Percentiles rank a stretch among this genome's conserved stretches.
Evolutionary conservation across 2,797 vertebrate genomes (phyloP).

Genomic region (Tokudaia tokunoshimensis): DNA sequence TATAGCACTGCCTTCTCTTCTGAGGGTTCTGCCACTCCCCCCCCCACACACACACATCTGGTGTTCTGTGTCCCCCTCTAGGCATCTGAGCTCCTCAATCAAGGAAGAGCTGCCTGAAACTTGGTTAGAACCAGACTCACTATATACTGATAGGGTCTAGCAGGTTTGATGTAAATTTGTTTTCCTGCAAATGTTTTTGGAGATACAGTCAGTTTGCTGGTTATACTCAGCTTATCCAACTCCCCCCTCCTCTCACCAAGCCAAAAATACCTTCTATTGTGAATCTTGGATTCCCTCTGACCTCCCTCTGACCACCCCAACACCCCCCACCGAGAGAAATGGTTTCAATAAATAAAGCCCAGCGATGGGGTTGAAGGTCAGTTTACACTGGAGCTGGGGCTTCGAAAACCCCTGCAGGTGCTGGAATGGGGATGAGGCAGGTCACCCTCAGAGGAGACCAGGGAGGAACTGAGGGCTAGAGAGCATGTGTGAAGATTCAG

Average conservation of each 20-base stretch:
- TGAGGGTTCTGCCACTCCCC: fast-evolving
- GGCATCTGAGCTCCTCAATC: background rate
- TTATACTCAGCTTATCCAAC: background rate
- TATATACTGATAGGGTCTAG: background rate
- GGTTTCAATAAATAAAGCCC: constrained; percentile 76
- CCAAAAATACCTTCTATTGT: constrained; percentile 64
- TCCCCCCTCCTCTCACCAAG: background rate
- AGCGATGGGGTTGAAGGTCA: constrained; percentile 71
- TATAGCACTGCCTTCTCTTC: background rate
- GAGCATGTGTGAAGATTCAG: background rate
- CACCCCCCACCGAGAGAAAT: constrained; percentile 21
- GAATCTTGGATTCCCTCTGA: constrained; percentile 52
- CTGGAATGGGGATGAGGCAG: constrained; percentile 57
- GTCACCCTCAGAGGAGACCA: background rate
- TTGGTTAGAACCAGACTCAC: background rate
- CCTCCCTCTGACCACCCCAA: constrained; percentile 51
- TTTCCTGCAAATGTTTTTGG: constrained; percentile 39
- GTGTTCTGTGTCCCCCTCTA: background rate
- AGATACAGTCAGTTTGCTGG: background rate
- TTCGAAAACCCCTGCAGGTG: constrained; percentile 66
- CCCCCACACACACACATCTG: background rate
- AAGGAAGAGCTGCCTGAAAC: background rate
- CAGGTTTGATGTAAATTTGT: background rate
- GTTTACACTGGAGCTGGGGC: constrained; percentile 64
- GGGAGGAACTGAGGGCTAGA: background rate